phyloP scores from a whole-genome alignment of 2,888 invertebrate species.

The Camponotus fellah region DNA sequence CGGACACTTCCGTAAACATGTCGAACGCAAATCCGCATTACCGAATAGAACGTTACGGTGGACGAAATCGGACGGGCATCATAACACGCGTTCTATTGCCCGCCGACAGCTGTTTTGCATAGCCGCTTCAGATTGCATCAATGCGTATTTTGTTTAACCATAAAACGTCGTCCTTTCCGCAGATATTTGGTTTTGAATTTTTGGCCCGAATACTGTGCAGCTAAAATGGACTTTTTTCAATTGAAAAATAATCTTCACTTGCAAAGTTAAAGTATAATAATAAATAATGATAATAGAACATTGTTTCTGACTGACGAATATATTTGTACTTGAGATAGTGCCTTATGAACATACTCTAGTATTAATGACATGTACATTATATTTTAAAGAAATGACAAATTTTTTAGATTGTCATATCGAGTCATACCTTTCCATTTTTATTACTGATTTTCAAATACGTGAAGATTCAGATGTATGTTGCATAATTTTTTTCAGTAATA shows the following conservation, averaged over 20 bases:
- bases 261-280: neutral
- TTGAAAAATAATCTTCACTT: neutral
- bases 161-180: slow-evolving; percentile 1
- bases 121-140: slow-evolving; percentile 54
- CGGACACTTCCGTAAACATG: neutral
- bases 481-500: neutral
- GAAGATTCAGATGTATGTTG: neutral
- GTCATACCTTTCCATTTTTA: neutral
- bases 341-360: neutral
- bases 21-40: slow-evolving; percentile 17
- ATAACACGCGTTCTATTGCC: slow-evolving; percentile 17
- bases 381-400: neutral
- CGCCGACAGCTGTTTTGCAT: slow-evolving; percentile 66
- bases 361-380: neutral
- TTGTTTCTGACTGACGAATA: neutral
- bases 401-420: neutral
- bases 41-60: neutral
- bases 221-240: neutral
- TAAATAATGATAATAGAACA: neutral
- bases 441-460: neutral
- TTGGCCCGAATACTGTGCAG: neutral
- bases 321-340: neutral
- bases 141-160: slow-evolving; percentile 45
- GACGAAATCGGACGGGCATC: neutral
- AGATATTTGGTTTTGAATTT: neutral